These are phyloP conservation scores for Macrosiphum euphorbiae DNA, from an alignment of 2,888 invertebrate genomes.

Conservation along the genomic window DNA sequence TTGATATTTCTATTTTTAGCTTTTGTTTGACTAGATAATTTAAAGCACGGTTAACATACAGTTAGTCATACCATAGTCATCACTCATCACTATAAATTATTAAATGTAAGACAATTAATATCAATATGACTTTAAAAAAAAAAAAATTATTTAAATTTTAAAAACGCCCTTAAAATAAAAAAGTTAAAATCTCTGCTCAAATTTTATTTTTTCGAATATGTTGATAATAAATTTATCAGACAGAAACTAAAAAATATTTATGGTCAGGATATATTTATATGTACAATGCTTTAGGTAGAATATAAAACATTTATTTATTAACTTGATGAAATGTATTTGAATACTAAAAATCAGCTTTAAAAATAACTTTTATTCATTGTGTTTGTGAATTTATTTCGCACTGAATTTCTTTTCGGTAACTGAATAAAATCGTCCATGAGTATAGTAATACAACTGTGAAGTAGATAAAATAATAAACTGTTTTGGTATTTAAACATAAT, in stretches of 20 bases:
- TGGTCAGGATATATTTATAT: background rate
- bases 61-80: background rate
- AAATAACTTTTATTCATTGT: background rate
- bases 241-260: background rate
- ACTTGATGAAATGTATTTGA: background rate
- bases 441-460: conserved; percentile 4
- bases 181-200: background rate
- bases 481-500: background rate
- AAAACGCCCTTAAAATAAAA: background rate
- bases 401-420: background rate
- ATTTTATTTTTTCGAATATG: background rate
- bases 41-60: background rate
- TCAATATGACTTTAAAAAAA: no score
- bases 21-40: background rate
- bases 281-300: background rate
- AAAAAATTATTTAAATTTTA: no score
- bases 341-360: background rate
- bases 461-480: background rate
- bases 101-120: background rate
- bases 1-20: no score
- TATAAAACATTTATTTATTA: background rate
- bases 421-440: background rate
- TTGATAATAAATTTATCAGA: background rate
- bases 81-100: background rate
- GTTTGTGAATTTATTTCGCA: background rate